Conservation (phyloP, 1,140 invertebrate genomes). For the Zelostemma sp. region DNA sequence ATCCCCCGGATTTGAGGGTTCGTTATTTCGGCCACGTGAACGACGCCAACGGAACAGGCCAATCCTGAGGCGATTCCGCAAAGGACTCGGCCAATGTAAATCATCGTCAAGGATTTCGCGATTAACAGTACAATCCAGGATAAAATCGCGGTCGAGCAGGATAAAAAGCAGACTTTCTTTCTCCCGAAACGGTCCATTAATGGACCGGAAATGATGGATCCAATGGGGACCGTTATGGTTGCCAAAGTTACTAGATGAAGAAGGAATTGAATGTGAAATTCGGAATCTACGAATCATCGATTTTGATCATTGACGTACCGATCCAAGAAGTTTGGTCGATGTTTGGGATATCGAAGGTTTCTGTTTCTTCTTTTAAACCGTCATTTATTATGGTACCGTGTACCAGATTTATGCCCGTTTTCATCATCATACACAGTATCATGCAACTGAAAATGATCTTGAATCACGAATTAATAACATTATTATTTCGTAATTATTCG, state of each 20-base stretch:
- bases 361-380: no score
- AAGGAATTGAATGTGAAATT: no score
- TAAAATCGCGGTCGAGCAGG: slow-evolving; percentile 71
- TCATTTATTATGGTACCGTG: no score
- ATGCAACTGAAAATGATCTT: no score
- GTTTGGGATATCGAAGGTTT: no score
- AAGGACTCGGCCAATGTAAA: slow-evolving; percentile 69
- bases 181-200: slow-evolving; percentile 78
- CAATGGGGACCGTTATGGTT: slow-evolving; percentile 71
- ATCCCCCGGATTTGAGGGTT: slow-evolving; percentile 70
- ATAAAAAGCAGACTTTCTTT: slow-evolving; percentile 71
- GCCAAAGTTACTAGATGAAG: slow-evolving; percentile 74
- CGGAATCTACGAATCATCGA: no score
- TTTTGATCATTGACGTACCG: no score
- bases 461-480: no score
- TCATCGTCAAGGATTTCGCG: slow-evolving; percentile 59
- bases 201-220: slow-evolving; percentile 70
- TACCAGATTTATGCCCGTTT: no score
- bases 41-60: slow-evolving; percentile 69
- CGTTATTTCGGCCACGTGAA: slow-evolving; percentile 74
- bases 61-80: slow-evolving; percentile 71
- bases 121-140: slow-evolving; percentile 72
- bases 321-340: no score
- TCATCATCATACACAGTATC: no score
- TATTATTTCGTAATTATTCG: no score